Evolutionary conservation across 2,113 vertebrate genomes (phyloP).

Genomic region (Myiagra hebetior): DNA sequence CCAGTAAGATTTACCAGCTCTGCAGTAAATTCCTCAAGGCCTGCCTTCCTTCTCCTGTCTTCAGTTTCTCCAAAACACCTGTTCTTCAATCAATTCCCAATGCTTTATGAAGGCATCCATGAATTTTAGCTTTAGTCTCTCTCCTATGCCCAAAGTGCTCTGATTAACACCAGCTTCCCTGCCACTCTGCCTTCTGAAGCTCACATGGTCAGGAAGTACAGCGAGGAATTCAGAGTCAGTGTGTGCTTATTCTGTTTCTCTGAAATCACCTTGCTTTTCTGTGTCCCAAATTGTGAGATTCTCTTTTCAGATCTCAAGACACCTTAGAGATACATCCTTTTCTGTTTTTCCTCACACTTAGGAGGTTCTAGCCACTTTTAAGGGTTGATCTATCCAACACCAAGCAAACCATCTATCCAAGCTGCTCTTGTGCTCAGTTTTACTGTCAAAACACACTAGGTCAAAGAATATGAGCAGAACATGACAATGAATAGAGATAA

Average conservation of each 20-base stretch:
- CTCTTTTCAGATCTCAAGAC: neutral
- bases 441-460: neutral
- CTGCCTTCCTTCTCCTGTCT: neutral
- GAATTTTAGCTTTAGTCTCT: neutral
- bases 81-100: neutral
- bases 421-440: neutral
- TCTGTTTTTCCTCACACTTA: neutral
- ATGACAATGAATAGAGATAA: neutral
- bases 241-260: neutral
- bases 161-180: neutral
- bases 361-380: neutral
- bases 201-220: accelerated
- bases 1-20: neutral
- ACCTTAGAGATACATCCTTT: neutral
- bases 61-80: neutral
- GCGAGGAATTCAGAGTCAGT: neutral
- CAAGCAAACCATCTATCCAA: neutral
- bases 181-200: neutral
- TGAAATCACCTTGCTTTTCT: neutral
- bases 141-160: neutral
- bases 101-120: neutral
- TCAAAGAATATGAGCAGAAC: neutral
- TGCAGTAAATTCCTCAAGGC: neutral
- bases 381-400: neutral
- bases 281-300: neutral